Evolutionary conservation across 1,140 invertebrate species (phyloP), one percentile per base, ranked within the genome.

Genomic region (Lethrus apterus): DNA sequence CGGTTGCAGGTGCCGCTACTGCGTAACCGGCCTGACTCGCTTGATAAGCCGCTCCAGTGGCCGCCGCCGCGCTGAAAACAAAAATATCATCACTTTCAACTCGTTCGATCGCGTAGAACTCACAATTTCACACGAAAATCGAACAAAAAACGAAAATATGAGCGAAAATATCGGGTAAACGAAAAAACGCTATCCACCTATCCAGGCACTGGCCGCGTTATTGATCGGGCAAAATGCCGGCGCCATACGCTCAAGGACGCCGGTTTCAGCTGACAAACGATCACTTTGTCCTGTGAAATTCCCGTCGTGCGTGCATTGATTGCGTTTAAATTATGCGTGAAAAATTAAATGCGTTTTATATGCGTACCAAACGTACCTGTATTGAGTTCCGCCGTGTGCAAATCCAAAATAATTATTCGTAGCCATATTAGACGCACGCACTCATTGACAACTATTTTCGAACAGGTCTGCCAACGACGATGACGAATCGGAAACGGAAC

Each of bases 341-440:
- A 36, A 36, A 36, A 19, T 0, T 1, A 18, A 21, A 13, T 8
- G 5, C 11, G 11, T 9, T n/a, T 36, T 2, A 8, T 36, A 36
- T 10, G n/a, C 19, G 10, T 2, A 38, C 14, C 3, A n/a, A 21
- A 51, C 80, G 73, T 76, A 86, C 82, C 84, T 84, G 72, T 91
- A 90, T 77, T 91, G 87, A 60, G 88, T 89, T 68, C 86, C 86
- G 59, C 86, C 83, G 68, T 89, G 87, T 64, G 86, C 86, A 79
- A 90, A 91, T 60, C 87, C 87, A 70, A 89, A 89, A 76, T 90
- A 91, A 80, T 91, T 91, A 76, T 91, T 90, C 69, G 86, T 83
- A 68, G 87, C 85, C 87, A 90, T 91, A 50, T 49, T 57, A 58
- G 52, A 51, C 43, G 43, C 49, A 51, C 46, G 36, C 46, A 40